phyloP scores from a whole-genome alignment of 2,113 vertebrate species.

The Garra rufa region DNA sequence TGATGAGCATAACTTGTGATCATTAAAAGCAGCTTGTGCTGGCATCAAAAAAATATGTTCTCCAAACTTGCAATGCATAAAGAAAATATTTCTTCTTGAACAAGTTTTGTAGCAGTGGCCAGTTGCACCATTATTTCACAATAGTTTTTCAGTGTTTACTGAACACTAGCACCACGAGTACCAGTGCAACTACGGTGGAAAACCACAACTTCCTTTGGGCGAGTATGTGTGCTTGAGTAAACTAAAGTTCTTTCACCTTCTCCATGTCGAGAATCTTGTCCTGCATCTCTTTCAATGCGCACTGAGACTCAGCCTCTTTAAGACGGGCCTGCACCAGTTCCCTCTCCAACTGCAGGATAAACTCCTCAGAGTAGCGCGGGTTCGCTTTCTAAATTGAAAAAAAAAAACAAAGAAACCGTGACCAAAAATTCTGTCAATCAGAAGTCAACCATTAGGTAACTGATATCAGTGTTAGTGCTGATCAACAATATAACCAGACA shows the following conservation, averaged over 20 bases:
- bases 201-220: neutral
- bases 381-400: slow-evolving; percentile 78
- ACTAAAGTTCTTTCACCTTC: slow-evolving; percentile 77
- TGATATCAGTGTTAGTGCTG: too few relatives aligned
- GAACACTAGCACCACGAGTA: slow-evolving; percentile 1
- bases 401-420: neutral
- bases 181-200: neutral
- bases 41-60: too few relatives aligned
- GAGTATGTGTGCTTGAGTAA: neutral
- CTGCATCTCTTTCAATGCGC: slow-evolving; percentile 98
- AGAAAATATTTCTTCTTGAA: neutral
- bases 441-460: too few relatives aligned
- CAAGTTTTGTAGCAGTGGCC: neutral
- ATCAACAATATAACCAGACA: neutral
- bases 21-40: too few relatives aligned
- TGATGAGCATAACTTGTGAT: too few relatives aligned
- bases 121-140: too few relatives aligned
- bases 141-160: too few relatives aligned
- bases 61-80: neutral
- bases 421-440: neutral
- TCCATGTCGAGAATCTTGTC: slow-evolving; percentile 97
- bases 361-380: slow-evolving; percentile 91
- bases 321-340: slow-evolving; percentile 94
- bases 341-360: slow-evolving; percentile 92
- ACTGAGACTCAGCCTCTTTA: slow-evolving; percentile 95